Base-by-base conservation (phyloP, 2,797 vertebrate species). In the Eutrigla gurnardus region DNA sequence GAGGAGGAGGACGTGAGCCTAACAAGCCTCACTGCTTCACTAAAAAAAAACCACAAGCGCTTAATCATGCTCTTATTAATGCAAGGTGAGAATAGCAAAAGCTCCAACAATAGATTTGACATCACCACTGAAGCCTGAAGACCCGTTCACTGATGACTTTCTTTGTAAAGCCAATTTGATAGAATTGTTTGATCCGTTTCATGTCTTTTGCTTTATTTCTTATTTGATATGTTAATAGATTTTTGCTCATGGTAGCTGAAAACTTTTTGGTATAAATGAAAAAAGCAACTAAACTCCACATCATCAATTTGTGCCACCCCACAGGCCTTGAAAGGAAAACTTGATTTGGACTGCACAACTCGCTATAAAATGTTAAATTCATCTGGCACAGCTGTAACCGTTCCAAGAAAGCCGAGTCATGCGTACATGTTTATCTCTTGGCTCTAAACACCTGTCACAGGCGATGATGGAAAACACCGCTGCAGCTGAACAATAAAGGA, bases 361-460 rank as follows among this genome's bases (percentile, higher is more conserved):
- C 46, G 33, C 62, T 13, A 1, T n/a, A 43, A 73, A 78, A 66
- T 7, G 14, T 50, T 47, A 2, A 2, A 49, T 61, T 69, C 37
- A 62, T 75, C 36, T 59, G 14, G 54, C 40, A 0, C 14, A 3
- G 49, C 59, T 42, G n/a, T 17, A 68, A 54, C 36, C 3, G 8
- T 36, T 70, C 35, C 14, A 25, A 33, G 17, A 65, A 33, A 70
- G 61, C 47, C 7, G 33, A 57, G 65, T 52, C 1, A 11, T 7
- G 59, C 35, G 58, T 65, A 17, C 61, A 9, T 42, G 70, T 86
- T 89, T 87, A 77, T 87, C 75, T 73, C 70, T 6, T 4, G 37
- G 68, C 77, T 86, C 74, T 78, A 73, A 93, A 88, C 85, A 86
- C 74, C 83, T 85, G 86, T 87, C 88, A 82, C 17, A 12, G 39